phyloP scores from a whole-genome alignment of 2,888 invertebrate genomes.

The Drosophila maculinotata region DNA sequence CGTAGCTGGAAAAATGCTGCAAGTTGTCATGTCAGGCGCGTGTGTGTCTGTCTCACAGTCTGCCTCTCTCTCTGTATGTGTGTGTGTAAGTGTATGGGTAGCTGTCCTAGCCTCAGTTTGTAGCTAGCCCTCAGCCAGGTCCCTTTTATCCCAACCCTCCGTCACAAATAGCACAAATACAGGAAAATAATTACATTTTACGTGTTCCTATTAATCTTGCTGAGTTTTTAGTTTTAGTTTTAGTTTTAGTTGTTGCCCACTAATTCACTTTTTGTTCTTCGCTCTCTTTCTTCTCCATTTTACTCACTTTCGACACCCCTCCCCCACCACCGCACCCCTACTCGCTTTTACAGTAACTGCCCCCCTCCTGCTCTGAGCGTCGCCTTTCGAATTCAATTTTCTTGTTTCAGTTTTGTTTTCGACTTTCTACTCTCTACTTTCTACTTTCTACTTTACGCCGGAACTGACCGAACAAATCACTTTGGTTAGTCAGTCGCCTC shows the following conservation, averaged over 20 bases:
- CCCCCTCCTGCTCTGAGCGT: not conserved
- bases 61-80: not conserved
- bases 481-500: slow-evolving; percentile 2
- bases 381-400: slow-evolving; percentile 65
- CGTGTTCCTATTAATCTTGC: slow-evolving; percentile 81
- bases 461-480: slow-evolving; percentile 19
- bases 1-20: slow-evolving; percentile 65
- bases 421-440: slow-evolving; percentile 46
- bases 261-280: slow-evolving; percentile 69
- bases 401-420: slow-evolving; percentile 56
- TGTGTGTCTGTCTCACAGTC: slow-evolving; percentile 28
- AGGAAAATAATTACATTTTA: slow-evolving; percentile 80
- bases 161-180: slow-evolving; percentile 76
- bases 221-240: slow-evolving; percentile 78
- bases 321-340: not conserved
- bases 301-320: not conserved
- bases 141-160: slow-evolving; percentile 7
- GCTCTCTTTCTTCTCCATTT: slow-evolving; percentile 8
- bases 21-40: slow-evolving; percentile 72
- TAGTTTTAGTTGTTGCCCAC: slow-evolving; percentile 70
- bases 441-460: slow-evolving; percentile 40
- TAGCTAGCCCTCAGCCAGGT: not conserved
- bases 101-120: slow-evolving; percentile 26
- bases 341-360: not conserved
- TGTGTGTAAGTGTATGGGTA: slow-evolving; percentile 18